A percentile compares a stretch with the other conserved stretches of the same genome.
Conservation (phyloP, 2,797 vertebrate genomes). For the Molossus molossus region DNA sequence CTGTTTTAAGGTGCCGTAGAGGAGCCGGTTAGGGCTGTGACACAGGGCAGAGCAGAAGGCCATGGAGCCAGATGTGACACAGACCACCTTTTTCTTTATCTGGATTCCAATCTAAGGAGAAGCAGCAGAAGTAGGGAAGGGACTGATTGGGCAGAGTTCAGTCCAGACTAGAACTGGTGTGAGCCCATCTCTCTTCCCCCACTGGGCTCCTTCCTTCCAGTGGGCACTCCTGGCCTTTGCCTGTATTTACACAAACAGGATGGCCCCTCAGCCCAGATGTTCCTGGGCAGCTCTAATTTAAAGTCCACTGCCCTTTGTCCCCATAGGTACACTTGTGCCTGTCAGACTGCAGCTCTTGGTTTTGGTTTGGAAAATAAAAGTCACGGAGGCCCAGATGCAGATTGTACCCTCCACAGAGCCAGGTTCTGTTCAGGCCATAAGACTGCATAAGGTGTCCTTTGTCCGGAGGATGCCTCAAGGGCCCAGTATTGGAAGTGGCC, state of each 20-base stretch:
- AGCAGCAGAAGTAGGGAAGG: neutral
- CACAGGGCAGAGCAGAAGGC: neutral
- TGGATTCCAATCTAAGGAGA: neutral
- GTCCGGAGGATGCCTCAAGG: neutral
- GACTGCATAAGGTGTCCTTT: slow-evolving; percentile 72
- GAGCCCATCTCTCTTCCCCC: neutral
- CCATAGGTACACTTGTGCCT: neutral
- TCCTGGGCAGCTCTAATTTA: neutral
- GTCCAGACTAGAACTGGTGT: neutral
- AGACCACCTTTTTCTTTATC: slow-evolving; percentile 15
- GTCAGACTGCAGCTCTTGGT: neutral
- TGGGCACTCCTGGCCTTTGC: neutral
- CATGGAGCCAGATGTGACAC: neutral
- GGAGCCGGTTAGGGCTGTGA: neutral
- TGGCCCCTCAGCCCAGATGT: neutral
- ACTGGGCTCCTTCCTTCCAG: neutral
- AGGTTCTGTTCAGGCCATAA: neutral
- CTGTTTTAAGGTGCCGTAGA: neutral
- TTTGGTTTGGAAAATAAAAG: slow-evolving; percentile 56
- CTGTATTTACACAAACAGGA: neutral
- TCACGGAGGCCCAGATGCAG: neutral
- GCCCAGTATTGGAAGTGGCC: neutral
- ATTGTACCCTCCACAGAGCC: neutral
- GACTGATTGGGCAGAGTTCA: neutral
- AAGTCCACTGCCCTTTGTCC: slow-evolving; percentile 43